These are phyloP conservation scores for Drosophila arawakana DNA, from an alignment of 1,140 invertebrate species.

Conservation along the genomic window DNA sequence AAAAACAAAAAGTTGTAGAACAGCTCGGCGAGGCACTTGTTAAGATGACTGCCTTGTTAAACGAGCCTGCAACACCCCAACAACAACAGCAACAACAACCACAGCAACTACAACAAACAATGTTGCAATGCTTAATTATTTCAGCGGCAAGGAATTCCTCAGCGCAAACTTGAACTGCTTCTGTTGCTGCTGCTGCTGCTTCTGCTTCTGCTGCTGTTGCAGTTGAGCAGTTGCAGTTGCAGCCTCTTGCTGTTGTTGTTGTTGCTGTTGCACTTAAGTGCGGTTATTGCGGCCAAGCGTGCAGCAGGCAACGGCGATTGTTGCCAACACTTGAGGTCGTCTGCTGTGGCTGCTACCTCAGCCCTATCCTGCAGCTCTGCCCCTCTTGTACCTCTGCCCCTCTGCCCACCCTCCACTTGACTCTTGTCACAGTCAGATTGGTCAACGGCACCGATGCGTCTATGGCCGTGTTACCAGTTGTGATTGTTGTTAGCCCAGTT, in stretches of 20 bases:
- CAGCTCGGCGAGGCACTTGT: conserved; percentile 72
- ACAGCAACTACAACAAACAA: conserved; percentile 76
- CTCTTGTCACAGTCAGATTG: conserved; percentile 53
- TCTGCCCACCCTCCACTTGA: background rate
- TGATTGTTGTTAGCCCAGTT: background rate
- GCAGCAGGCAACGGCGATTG: conserved; percentile 66
- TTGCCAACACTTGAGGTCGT: conserved; percentile 78
- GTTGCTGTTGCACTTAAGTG: conserved; percentile 38
- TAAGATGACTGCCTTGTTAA: conserved; percentile 82
- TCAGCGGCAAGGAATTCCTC: conserved; percentile 82
- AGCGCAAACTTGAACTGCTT: conserved; percentile 80
- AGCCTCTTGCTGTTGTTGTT: conserved; percentile 38
- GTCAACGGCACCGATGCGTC: conserved; percentile 77
- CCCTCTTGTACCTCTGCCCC: background rate
- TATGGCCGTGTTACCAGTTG: conserved; percentile 64
- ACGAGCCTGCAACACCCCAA: conserved; percentile 79
- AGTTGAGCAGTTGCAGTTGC: conserved; percentile 20
- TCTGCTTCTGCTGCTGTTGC: conserved; percentile 36
- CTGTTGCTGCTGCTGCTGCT: conserved; percentile 49
- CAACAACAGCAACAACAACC: conserved; percentile 49
- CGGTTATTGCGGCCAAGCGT: conserved; percentile 65
- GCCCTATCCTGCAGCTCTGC: conserved; percentile 40
- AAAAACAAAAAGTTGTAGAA: conserved; percentile 73
- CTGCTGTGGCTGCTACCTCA: conserved; percentile 44
- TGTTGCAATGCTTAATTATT: conserved; percentile 83